These are phyloP conservation scores for Sterrhoptilus dennistouni DNA, from an alignment of 2,113 vertebrate genomes.

Conservation along the genomic window DNA sequence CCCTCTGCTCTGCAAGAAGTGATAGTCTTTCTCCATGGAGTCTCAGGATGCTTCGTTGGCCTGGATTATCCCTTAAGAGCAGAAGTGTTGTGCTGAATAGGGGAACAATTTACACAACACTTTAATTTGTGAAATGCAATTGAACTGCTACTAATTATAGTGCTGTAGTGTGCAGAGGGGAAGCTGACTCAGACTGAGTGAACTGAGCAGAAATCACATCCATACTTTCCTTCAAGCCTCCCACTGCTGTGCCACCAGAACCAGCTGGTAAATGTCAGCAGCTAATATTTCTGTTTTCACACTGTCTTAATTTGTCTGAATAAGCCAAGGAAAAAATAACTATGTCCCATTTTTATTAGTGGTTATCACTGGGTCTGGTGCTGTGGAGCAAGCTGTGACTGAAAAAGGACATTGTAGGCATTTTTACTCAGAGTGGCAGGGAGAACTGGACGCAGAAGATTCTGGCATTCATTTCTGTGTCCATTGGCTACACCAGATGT, in stretches of 20 bases:
- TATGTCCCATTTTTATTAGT: neutral
- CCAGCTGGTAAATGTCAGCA: neutral
- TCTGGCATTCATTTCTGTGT: neutral
- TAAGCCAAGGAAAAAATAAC: neutral
- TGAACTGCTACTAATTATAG: neutral
- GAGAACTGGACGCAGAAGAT: neutral
- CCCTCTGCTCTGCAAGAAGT: rapidly evolving
- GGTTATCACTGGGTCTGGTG: neutral
- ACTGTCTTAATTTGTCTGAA: neutral
- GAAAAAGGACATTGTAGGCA: neutral
- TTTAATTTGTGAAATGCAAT: neutral
- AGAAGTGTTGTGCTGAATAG: neutral
- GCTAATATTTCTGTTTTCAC: neutral
- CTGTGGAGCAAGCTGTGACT: neutral
- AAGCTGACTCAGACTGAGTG: neutral
- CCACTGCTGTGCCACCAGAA: neutral
- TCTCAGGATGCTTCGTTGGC: neutral
- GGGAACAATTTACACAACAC: neutral
- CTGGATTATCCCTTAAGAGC: neutral
- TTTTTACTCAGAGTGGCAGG: neutral
- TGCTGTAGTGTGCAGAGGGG: neutral
- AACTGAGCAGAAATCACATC: neutral
- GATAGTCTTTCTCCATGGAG: neutral
- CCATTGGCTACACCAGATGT: neutral
- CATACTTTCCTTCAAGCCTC: neutral